Percentiles rank a stretch among this genome's conserved stretches.
Conservation (phyloP, 2,113 vertebrate species). For the Lagopus leucura region DNA sequence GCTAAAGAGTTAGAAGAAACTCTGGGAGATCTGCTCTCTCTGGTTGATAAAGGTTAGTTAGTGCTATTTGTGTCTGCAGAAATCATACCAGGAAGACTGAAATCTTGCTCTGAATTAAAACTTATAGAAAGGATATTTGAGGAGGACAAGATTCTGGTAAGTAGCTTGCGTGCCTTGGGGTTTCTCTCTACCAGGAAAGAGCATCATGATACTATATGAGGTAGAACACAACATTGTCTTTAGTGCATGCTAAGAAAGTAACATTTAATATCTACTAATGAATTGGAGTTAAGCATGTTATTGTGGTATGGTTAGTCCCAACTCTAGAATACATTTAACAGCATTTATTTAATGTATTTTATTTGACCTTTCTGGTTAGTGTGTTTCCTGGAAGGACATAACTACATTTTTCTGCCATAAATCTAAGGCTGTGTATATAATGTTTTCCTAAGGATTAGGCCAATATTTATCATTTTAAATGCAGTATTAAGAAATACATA, state of each 20-base stretch:
- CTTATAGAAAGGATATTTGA: neutral
- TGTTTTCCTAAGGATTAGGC: neutral
- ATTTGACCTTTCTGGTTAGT: neutral
- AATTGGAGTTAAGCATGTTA: neutral
- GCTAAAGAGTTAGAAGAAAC: neutral
- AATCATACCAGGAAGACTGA: neutral
- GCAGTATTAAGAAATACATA: rapidly evolving
- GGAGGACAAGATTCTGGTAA: neutral
- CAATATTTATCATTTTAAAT: neutral
- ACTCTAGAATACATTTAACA: neutral
- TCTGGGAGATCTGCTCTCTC: neutral
- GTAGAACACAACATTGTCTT: neutral
- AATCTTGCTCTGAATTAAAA: neutral
- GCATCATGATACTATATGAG: neutral
- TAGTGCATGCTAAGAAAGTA: neutral
- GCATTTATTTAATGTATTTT: neutral
- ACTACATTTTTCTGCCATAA: neutral
- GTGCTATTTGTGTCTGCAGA: neutral
- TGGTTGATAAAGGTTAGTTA: neutral
- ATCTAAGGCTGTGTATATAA: neutral
- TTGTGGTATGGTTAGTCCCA: neutral
- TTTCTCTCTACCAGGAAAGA: neutral
- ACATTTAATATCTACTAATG: neutral
- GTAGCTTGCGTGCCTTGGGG: neutral
- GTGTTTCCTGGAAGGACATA: neutral